Evolutionary conservation across 2,113 vertebrate species (phyloP).

Genomic region (Coryphaenoides rupestris): DNA sequence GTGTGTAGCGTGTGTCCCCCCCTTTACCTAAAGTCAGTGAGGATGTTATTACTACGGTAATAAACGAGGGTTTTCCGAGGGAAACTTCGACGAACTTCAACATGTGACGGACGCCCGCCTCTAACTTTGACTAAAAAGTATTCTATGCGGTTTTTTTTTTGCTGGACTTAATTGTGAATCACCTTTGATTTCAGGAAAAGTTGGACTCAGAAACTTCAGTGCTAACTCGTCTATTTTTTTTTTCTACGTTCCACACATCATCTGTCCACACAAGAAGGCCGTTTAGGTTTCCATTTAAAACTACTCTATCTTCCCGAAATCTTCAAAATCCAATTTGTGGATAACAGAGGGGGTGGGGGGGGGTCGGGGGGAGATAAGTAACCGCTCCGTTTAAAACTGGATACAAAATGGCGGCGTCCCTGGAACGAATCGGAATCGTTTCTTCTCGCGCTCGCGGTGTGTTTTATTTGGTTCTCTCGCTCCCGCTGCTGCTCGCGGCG

Average conservation of each 20-base stretch:
- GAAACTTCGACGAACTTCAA: too few relatives aligned
- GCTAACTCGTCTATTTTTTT: conserved; percentile 42
- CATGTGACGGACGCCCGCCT: too few relatives aligned
- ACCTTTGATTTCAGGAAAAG: conserved; percentile 62
- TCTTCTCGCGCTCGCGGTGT: conserved; percentile 46
- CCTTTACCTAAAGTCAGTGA: too few relatives aligned
- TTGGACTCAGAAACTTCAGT: conserved; percentile 45
- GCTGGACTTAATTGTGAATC: conserved; percentile 35
- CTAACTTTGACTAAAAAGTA: too few relatives aligned
- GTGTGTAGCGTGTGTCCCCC: too few relatives aligned
- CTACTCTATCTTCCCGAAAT: conserved; percentile 8
- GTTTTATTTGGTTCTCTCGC: conserved; percentile 62
- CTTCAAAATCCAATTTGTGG: conserved; percentile 44
- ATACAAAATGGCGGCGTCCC: conserved; percentile 91
- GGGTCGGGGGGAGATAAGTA: conserved; percentile 53
- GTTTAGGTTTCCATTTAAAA: conserved; percentile 29
- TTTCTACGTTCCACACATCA: not conserved
- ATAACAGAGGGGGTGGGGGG: too few relatives aligned
- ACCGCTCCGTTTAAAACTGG: conserved; percentile 72
- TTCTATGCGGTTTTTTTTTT: conserved; percentile 3
- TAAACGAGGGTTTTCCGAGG: too few relatives aligned
- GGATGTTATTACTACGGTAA: too few relatives aligned
- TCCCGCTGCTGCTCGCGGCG: conserved; percentile 45
- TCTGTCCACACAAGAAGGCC: not conserved
- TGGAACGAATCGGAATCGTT: conserved; percentile 70